Evolutionary conservation across 64 coral and sea anemone species (phyloP).

Genomic region (Stylophora pistillata): DNA sequence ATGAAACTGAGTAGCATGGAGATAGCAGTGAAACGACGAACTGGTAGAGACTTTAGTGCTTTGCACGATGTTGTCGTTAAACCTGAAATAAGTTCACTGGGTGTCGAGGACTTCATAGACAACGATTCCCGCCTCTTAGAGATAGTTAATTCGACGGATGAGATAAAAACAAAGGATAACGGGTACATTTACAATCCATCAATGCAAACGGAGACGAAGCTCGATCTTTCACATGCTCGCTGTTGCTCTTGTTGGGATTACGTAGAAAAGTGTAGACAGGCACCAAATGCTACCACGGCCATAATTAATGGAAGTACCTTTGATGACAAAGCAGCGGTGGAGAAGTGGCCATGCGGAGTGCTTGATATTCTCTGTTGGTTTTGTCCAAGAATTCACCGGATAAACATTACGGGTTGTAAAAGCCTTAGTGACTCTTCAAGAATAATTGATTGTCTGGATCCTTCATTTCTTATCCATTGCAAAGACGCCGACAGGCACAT

Average conservation of each 20-base stretch:
- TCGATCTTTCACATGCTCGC: constrained; percentile 3
- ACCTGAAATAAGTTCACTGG: not conserved
- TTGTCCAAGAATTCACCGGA: not conserved
- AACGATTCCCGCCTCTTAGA: not conserved
- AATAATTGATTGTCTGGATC: constrained; percentile 22
- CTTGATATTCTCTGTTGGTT: constrained; percentile 13
- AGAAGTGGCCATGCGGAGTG: not conserved
- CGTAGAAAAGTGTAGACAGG: not conserved
- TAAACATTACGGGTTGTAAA: not conserved
- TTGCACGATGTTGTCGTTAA: not conserved
- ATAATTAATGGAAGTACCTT: not conserved
- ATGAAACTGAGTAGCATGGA: not conserved
- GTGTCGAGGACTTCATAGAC: not conserved
- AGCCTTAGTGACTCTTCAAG: not conserved
- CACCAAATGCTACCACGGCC: not conserved
- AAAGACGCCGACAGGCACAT: not conserved
- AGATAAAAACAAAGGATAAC: not conserved
- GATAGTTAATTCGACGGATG: not conserved
- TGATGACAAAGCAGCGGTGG: not conserved
- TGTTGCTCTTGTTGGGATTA: not conserved
- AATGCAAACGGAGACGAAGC: not conserved
- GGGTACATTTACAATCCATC: not conserved
- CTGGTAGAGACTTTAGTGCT: not conserved
- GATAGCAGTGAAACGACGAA: not conserved
- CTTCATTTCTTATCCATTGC: not conserved